Evolutionary conservation across 2,888 invertebrate species (phyloP).

Genomic region (Furcula furcula): DNA sequence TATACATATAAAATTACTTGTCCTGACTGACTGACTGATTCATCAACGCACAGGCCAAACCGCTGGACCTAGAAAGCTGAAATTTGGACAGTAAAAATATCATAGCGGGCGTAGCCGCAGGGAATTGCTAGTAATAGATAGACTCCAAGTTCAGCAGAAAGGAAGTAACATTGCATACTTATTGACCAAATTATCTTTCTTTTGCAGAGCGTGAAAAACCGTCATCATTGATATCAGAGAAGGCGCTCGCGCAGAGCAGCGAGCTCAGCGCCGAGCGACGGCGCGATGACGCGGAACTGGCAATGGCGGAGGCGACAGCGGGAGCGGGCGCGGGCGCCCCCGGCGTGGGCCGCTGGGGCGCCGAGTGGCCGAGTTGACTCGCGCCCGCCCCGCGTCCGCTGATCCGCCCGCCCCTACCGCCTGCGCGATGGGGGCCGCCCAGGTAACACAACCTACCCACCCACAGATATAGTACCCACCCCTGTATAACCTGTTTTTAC

Average conservation of each 20-base stretch:
- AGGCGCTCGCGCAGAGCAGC: conserved; percentile 82
- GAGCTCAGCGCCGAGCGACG: conserved; percentile 59
- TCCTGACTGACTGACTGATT: too few relatives aligned
- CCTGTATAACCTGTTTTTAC: too few relatives aligned
- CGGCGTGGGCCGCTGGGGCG: conserved; percentile 94
- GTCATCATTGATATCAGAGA: conserved; percentile 83
- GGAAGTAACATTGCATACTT: too few relatives aligned
- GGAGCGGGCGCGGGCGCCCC: conserved; percentile 84
- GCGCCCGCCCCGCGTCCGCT: conserved; percentile 70
- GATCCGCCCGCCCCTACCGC: conserved; percentile 88
- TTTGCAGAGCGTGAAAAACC: conserved; percentile 88
- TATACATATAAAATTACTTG: too few relatives aligned
- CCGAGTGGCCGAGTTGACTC: conserved; percentile 99
- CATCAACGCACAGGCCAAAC: too few relatives aligned
- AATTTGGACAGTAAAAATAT: too few relatives aligned
- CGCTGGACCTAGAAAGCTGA: too few relatives aligned
- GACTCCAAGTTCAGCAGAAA: too few relatives aligned
- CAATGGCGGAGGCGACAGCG: conserved; percentile 81
- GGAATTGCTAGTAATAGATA: too few relatives aligned
- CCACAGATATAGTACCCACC: background rate
- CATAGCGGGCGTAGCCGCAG: too few relatives aligned
- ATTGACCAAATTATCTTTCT: background rate
- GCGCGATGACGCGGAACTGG: conserved; percentile 49
- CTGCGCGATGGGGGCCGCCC: conserved; percentile 79
- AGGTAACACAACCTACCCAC: conserved; percentile 32